Evolutionary conservation across 1,140 invertebrate genomes (phyloP).

Genomic region (Drosophila seguyi): DNA sequence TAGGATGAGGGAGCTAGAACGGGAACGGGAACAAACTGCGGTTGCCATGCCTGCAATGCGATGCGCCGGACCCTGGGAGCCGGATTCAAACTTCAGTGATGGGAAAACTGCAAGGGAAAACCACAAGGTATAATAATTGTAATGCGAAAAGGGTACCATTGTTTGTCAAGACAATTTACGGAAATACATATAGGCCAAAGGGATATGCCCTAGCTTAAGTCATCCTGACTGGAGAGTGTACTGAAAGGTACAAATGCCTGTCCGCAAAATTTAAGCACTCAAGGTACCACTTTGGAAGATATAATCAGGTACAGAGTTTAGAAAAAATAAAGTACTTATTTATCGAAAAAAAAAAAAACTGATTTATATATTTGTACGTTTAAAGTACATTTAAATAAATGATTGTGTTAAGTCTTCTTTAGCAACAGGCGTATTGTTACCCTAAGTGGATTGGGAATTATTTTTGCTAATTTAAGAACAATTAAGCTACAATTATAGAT

Average conservation of each 20-base stretch:
- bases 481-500: too few species aligned
- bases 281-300: too few species aligned
- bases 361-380: too few species aligned
- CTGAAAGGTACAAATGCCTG: slow-evolving; percentile 1
- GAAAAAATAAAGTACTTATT: neutral
- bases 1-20: slow-evolving; percentile 2
- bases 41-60: slow-evolving; percentile 63
- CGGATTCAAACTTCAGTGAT: slow-evolving; percentile 33
- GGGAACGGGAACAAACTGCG: slow-evolving; percentile 35
- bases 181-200: slow-evolving; percentile 17
- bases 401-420: too few species aligned
- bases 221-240: neutral
- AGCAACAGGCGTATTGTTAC: too few species aligned
- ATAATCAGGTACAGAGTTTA: neutral
- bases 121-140: slow-evolving; percentile 23
- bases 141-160: slow-evolving; percentile 21
- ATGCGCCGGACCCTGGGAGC: slow-evolving; percentile 52
- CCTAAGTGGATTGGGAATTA: too few species aligned
- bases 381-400: too few species aligned
- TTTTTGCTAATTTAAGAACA: too few species aligned
- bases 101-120: slow-evolving; percentile 33
- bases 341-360: too few species aligned
- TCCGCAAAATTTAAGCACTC: too few species aligned
- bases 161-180: slow-evolving; percentile 14
- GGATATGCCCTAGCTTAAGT: slow-evolving; percentile 12